Conservation (phyloP, 1,140 invertebrate genomes). For the Caenorhabditis brenneri region DNA sequence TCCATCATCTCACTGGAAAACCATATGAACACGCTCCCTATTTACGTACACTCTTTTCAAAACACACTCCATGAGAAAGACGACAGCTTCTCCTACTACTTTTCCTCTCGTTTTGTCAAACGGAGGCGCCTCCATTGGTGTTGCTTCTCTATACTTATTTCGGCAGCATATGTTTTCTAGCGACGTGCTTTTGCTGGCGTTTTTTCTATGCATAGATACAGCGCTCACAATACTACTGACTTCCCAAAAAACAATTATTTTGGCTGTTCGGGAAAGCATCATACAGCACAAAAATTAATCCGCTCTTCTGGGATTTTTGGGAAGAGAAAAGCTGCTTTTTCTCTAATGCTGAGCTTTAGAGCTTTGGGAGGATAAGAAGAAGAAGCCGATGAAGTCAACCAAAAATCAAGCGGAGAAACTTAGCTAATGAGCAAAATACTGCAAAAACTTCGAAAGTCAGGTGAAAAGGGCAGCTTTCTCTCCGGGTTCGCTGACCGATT, state of each 20-base stretch:
- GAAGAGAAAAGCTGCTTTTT: no score
- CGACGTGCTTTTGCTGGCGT: constrained; percentile 10
- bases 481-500: no score
- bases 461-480: no score
- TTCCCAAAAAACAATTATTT: constrained; percentile 22
- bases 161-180: neutral
- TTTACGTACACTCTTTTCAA: constrained; percentile 30
- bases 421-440: no score
- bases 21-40: constrained; percentile 29
- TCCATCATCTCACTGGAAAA: neutral
- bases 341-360: no score
- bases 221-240: neutral
- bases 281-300: no score
- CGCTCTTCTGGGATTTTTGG: no score
- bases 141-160: neutral
- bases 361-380: no score
- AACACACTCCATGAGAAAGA: constrained; percentile 23
- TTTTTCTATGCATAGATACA: neutral
- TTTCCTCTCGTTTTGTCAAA: neutral
- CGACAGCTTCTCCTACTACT: neutral
- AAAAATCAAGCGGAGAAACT: no score
- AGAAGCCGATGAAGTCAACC: no score
- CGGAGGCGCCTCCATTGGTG: neutral
- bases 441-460: no score
- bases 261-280: neutral